Evolutionary conservation across 35 echinoderm and acorn worm genomes (phyloP).

Genomic region (Heliocidaris tuberculata): DNA sequence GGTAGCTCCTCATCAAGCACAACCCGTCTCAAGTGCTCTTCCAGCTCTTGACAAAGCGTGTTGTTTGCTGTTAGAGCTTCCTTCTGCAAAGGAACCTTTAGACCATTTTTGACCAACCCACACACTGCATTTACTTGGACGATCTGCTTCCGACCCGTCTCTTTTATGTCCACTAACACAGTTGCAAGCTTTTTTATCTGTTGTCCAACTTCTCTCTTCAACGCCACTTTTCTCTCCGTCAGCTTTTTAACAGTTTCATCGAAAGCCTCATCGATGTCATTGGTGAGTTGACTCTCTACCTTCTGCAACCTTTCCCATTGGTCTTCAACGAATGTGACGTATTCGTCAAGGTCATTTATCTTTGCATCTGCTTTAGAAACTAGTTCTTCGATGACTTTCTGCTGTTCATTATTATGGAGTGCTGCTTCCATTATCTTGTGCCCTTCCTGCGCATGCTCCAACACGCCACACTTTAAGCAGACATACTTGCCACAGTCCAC

Average conservation of each 20-base stretch:
- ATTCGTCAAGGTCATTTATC: neutral
- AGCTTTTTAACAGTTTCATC: neutral
- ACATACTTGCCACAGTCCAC: neutral
- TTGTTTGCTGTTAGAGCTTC: neutral
- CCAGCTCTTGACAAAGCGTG: neutral
- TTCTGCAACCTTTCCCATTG: neutral
- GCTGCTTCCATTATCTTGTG: neutral
- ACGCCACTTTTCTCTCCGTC: neutral
- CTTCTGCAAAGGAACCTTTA: slow-evolving; percentile 17
- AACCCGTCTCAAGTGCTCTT: neutral
- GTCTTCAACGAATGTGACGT: neutral
- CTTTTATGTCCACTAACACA: neutral
- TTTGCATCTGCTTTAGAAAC: neutral
- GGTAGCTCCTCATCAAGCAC: neutral
- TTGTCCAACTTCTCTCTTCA: neutral
- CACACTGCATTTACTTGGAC: neutral
- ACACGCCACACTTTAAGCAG: slow-evolving; percentile 18
- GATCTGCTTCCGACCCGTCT: neutral
- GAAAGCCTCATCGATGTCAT: neutral
- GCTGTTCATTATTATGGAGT: neutral
- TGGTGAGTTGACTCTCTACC: neutral
- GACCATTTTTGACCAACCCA: neutral
- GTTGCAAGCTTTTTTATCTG: neutral
- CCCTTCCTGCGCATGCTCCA: slow-evolving; percentile 4
- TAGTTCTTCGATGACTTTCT: neutral